phyloP scores from a whole-genome alignment of 2,888 invertebrate species.

The Diarsia brunnea region DNA sequence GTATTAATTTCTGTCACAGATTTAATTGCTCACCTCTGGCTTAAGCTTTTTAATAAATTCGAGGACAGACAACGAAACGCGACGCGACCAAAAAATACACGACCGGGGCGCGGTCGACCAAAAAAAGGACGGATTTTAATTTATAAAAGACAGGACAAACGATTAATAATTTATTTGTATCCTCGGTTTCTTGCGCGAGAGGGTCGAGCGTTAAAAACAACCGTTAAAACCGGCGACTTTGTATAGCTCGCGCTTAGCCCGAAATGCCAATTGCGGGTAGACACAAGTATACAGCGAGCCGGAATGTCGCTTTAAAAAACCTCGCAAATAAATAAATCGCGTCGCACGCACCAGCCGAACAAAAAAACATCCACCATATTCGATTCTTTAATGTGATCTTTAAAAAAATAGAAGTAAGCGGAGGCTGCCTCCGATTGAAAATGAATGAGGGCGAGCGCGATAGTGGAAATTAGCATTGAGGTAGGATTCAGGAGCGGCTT shows the following conservation, averaged over 20 bases:
- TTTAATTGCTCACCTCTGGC: constrained; percentile 90
- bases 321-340: constrained; percentile 90
- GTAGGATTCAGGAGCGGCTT: constrained; percentile 90
- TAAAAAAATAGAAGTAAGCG: constrained; percentile 89
- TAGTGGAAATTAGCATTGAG: constrained; percentile 91
- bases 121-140: constrained; percentile 90
- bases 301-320: constrained; percentile 91
- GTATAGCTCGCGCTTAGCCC: constrained; percentile 90
- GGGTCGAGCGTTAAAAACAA: constrained; percentile 90
- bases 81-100: constrained; percentile 86
- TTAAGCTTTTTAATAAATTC: constrained; percentile 89
- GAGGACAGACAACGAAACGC: constrained; percentile 87
- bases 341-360: constrained; percentile 87
- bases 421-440: constrained; percentile 89
- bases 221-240: constrained; percentile 90
- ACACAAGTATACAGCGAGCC: constrained; percentile 90
- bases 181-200: constrained; percentile 88
- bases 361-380: constrained; percentile 90
- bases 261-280: constrained; percentile 91
- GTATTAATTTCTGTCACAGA: constrained; percentile 90
- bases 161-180: constrained; percentile 91
- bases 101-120: constrained; percentile 80
- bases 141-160: constrained; percentile 91
- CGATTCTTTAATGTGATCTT: constrained; percentile 91
- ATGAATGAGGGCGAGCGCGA: constrained; percentile 91